Base-by-base conservation (phyloP, 2,888 invertebrate genomes). In the Asteroscopus sphinx region DNA sequence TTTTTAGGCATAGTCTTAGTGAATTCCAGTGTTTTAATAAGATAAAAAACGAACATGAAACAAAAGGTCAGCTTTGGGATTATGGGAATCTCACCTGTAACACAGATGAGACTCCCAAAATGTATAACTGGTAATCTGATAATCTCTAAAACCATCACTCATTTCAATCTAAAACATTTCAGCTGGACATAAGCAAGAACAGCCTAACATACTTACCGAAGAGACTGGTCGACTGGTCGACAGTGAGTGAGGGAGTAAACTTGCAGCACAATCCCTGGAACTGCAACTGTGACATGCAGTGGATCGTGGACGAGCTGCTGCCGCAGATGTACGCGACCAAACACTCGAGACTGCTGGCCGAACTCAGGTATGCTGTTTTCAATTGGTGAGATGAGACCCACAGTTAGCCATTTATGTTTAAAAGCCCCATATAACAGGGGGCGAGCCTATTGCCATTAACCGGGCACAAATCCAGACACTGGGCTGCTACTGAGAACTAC, bases 201-300 rank as follows among this genome's bases (percentile, higher is more conserved):
- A 92, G 91, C 42, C 73, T 96, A 8, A 86, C 88, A 0, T 76
- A 73, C 0, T 71, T 96, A 0, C 83, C 95, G 0, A 79, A 82
- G 53, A 75, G 82, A 2, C 78, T 95, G n/a, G 77, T 93, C 0
- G 83, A 87, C 42, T 95, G 92, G 91, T 74, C 85, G 0, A 67
- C 81, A 0, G 73, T 90, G 5, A 73, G 73, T 0, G 90, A 91
- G 5, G 94, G 92, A 0, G 89, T 95, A 0, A 92, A 96, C 81
- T 80, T 96, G 3, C 95, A 96, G 88, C 89, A 88, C 65, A 96
- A 96, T 83, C 96, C 96, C 0, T 95, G 96, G 94, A 85, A 91
- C 60, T 96, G 96, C 76, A 83, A 91, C 60, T 96, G 96, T 73
- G 88, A 93, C 32, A 80, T 96, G 74, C 95, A 96, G 73, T 95